Conservation (phyloP, 2,888 invertebrate species). For the Encarsia formosa region DNA sequence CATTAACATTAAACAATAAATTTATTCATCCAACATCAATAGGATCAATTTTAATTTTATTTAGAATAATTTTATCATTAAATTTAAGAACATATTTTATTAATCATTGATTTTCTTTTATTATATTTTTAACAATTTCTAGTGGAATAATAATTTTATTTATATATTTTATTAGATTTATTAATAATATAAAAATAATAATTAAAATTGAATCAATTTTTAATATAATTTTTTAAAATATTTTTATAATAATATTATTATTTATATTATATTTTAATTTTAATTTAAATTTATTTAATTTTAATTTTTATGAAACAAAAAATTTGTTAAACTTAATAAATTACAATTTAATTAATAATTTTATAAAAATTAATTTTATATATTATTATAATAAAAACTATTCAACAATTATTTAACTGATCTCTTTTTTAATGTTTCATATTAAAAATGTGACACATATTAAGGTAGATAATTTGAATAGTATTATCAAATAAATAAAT, state of each 20-base stretch:
- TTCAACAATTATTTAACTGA: conserved; percentile 41
- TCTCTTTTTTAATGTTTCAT: conserved; percentile 63
- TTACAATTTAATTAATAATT: conserved; percentile 2
- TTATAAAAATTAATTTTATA: conserved; percentile 10
- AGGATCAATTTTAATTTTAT: conserved; percentile 56
- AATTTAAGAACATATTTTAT: conserved; percentile 49
- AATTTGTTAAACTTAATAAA: neutral
- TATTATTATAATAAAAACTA: conserved; percentile 18
- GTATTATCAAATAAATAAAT: no score
- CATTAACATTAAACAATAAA: conserved; percentile 54
- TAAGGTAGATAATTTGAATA: no score
- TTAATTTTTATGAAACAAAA: conserved; percentile 8
- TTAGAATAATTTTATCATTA: conserved; percentile 55
- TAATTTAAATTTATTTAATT: conserved; percentile 18
- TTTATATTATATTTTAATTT: conserved; percentile 20
- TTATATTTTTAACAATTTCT: conserved; percentile 61
- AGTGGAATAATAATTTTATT: conserved; percentile 64
- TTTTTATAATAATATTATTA: conserved; percentile 35
- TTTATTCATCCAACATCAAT: conserved; percentile 55
- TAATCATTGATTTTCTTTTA: conserved; percentile 60
- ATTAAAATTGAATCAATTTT: conserved; percentile 48
- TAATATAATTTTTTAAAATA: conserved; percentile 33
- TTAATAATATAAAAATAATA: conserved; percentile 59
- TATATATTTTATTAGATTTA: conserved; percentile 59
- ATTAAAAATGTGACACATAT: no score